Evolutionary conservation across 2,113 vertebrate species (phyloP), one percentile per base, ranked within the genome.

Genomic region (Spilogale gracilis): DNA sequence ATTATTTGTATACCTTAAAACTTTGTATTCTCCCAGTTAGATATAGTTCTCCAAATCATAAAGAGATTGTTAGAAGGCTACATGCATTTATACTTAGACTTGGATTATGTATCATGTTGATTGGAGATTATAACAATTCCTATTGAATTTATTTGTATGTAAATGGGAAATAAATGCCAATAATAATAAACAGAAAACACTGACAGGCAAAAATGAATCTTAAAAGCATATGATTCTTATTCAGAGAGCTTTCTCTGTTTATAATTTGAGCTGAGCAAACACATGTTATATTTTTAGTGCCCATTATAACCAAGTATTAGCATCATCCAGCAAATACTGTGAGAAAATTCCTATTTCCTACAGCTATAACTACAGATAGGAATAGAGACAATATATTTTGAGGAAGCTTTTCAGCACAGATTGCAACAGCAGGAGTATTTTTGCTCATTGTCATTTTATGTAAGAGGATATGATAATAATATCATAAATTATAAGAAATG

Each of bases 81-180:
- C 6, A 85, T n/a, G 67, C 43, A 73, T 91, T 95, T 85, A 84
- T 88, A 79, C 74, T 95, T 84, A 93, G 88, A 74, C 5, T 54
- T 45, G 13, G 0, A 69, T 58, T 93, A 10, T 96, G 83, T 91
- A 94, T 82, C 84, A 76, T 97, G 85, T 87, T 97, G 97, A 97
- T 96, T 91, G 8, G 27, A 63, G 45, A 73, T 18, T 13, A 56
- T 69, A 83, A 50, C 38, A 74, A 56, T 91, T 95, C 67, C 67
- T 96, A 76, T 83, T 63, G 48, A 87, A 63, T 96, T 96, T 97
- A 94, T 96, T 97, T 94, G 85, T 96, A 20, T 50, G 69, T 86
- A 98, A 97, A 92, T 63, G 89, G 80, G 54, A 97, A 98, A 96
- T 97, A 97, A 96, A 97, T 80, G 43, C 85, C 98, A 98, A 52